Base-by-base conservation (phyloP, 2,113 vertebrate species). In the Gila orcuttii region DNA sequence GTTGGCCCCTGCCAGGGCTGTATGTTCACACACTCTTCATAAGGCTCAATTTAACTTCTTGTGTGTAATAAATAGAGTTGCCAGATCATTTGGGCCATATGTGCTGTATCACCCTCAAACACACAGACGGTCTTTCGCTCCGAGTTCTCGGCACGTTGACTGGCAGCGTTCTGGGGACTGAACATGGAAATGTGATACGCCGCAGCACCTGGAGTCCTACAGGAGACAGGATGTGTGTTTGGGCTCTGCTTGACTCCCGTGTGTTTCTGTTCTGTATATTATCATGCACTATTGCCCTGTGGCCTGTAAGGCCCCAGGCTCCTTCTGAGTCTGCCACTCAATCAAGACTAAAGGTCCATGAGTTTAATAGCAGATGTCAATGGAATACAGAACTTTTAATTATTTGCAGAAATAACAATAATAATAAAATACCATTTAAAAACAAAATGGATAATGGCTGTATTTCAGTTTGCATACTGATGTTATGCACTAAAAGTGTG, bases 141-240 rank as follows among this genome's bases (percentile, higher is more conserved):
- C 59, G 28, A 39, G 31, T 74, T 60, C 75, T 39, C 84, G 36
- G 84, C 21, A 60, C n/a, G 60, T 45, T 85, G 82, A 85, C 86
- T 85, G 85, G 86, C 23, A 75, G 77, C 64, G 78, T 74, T 64
- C 59, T 83, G 82, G 76, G 76, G 86, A 50, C 60, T 25, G 77
- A 42, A 36, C 36, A 60, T 75, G 50, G 87, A 91, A 90, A 90
- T 82, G 42, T 31, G 84, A 82, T 87, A 91, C 90, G 82, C 87
- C 90, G 90, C 89, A 90, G 79, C 87, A 88, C 87, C 88, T 86
- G 84, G 45, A 66, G 11, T 62, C 52, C 87, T 86, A 79, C 88
- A 87, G 87, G 52, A 73, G 78, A 85, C 87, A 86, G 88, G 90
- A 91, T 68, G 81, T 81, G 87, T 81, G 82, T 84, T 59, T 85